Base-by-base conservation (phyloP, 2,888 invertebrate genomes). In the Schizaphis graminum region DNA sequence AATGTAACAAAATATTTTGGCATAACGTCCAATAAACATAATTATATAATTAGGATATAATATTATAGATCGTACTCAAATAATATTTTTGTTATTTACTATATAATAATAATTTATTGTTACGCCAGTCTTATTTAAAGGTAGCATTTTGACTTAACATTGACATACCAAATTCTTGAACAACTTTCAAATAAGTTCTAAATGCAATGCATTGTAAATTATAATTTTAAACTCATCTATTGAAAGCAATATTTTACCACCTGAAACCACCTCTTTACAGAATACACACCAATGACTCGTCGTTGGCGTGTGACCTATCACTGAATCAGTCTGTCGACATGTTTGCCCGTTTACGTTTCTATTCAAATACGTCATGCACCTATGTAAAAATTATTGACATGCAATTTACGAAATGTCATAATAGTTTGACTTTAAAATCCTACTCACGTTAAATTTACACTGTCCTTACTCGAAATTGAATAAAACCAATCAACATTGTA, bases 241-340 rank as follows among this genome's bases (percentile, higher is more conserved):
- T 77, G 77, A 77, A 77, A 77, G 77, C 77, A 77, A 35, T 35
- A n/a, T 77, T 77, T 77, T 77, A 35, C 35, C 35, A 35, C 21
- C 77, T 35, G 35, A 77, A 77, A 77, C 77, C 77, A 77, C 21
- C 77, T 77, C 77, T 77, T 77, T 7, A 77, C 21, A 77, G 35
- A 77, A 77, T 77, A 35, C 77, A 77, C 77, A 77, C 77, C 77
- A 77, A 77, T 77, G 77, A 77, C 35, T 35, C 77, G 77, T 77
- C 21, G 35, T 21, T 35, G 21, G 77, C 35, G 35, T 77, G 77
- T 35, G 21, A 77, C 77, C 77, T 77, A 77, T 77, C 77, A 77
- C 77, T 35, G 77, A 77, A 77, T 77, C 77, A 35, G 77, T 7
- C 35, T 77, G 77, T 77, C 77, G 21, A 77, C 16, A 7, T 35